These are phyloP conservation scores for Triplophysa tibetana DNA, from an alignment of 2,113 vertebrate genomes.

Conservation along the genomic window DNA sequence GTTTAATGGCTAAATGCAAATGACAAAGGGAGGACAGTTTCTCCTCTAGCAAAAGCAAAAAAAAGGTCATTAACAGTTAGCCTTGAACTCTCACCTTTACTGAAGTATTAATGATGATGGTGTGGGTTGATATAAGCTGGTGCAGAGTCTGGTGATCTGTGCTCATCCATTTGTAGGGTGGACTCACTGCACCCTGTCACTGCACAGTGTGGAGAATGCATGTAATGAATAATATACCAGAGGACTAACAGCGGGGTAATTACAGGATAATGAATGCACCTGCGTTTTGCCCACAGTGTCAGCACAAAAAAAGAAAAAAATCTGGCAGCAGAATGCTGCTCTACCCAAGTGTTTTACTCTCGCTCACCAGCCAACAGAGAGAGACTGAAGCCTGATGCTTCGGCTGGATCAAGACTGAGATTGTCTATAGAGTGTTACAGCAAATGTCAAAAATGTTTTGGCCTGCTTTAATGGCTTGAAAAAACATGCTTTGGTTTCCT, in stretches of 20 bases:
- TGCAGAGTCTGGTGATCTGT: slow-evolving; percentile 52
- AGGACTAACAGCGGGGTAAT: slow-evolving; percentile 76
- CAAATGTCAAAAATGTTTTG: slow-evolving; percentile 49
- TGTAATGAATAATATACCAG: slow-evolving; percentile 74
- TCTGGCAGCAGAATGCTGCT: slow-evolving; percentile 49
- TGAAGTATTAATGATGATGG: slow-evolving; percentile 65
- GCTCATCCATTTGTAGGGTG: slow-evolving; percentile 65
- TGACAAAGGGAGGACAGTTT: slow-evolving; percentile 38
- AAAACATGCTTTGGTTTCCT: slow-evolving; percentile 52
- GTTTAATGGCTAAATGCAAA: slow-evolving; percentile 26
- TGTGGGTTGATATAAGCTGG: slow-evolving; percentile 58
- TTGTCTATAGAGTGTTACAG: slow-evolving; percentile 44
- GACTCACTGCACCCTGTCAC: slow-evolving; percentile 69
- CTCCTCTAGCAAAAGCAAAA: slow-evolving; percentile 25
- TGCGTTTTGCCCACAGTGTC: slow-evolving; percentile 73
- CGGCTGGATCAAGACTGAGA: slow-evolving; percentile 13
- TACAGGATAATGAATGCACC: slow-evolving; percentile 79
- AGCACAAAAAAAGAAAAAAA: slow-evolving; percentile 46
- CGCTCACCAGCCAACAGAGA: slow-evolving; percentile 44
- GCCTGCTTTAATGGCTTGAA: slow-evolving; percentile 37
- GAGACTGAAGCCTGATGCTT: slow-evolving; percentile 37
- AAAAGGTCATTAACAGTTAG: slow-evolving; percentile 61
- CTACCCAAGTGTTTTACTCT: slow-evolving; percentile 55
- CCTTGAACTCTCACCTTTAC: slow-evolving; percentile 64
- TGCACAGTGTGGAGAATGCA: slow-evolving; percentile 59